Evolutionary conservation across 1,140 invertebrate genomes (phyloP), one percentile per base, ranked within the genome.

Genomic region (Homalodisca vitripennis): DNA sequence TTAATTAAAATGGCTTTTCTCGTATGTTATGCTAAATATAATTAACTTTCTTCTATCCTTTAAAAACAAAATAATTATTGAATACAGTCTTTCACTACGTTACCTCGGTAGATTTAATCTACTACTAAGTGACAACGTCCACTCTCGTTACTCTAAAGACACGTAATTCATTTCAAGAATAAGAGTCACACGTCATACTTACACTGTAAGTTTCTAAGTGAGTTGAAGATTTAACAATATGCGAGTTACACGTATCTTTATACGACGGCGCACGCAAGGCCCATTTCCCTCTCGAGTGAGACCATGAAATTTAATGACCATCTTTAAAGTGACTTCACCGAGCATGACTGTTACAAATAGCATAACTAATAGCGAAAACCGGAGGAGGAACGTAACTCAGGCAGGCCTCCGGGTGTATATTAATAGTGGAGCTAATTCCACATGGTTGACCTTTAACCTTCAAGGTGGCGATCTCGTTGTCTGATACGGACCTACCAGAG

Each of bases 341-440:
- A 14, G 22, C 22, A 22, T 20, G 22, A 51, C 48, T 14, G 22
- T 14, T 51, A 22, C 48, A 51, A 22, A 51, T 20, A 3, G 14
- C 3, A 22, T 3, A 51, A 22, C 48, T 14, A 51, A 22, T 22
- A n/a, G 6, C 3, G 3, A 14, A 20, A 51, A 51, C 22, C 14
- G 3, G 14, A 14, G 22, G 48, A 51, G 22, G 48, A 51, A 14
- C 48, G 17, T 51, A 51, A 3, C 22, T 14, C 48, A 20, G 34
- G 34, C 34, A 10, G 34, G n/a, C n/a, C 34, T 41, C 34, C 6
- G 14, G n/a, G 48, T 51, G 17, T 51, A 51, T 51, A 22, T 51
- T 51, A 51, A 51, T 51, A 51, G 48, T 51, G 17, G n/a, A n/a
- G 48, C 48, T 51, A 20, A 51, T 51, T 51, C 48, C 48, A 51